phyloP scores from a whole-genome alignment of 2,113 vertebrate species.

The Hymenochirus boettgeri region DNA sequence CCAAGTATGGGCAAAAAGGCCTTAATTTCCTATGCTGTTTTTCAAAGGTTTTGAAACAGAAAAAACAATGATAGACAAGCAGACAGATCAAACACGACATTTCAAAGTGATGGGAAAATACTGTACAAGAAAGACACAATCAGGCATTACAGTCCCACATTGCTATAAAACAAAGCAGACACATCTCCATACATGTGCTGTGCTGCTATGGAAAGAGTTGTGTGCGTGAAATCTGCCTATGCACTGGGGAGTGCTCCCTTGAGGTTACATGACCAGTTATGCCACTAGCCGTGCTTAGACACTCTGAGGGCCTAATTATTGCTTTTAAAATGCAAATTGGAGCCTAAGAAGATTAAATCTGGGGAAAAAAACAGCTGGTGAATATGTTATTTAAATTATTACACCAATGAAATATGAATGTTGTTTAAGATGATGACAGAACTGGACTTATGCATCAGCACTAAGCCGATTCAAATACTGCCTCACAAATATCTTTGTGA shows the following conservation, averaged over 20 bases:
- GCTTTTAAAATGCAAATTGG: slow-evolving; percentile 99
- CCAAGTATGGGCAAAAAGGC: slow-evolving; percentile 23
- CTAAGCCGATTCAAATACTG: neutral
- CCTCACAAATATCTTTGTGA: too few relatives aligned
- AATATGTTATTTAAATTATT: slow-evolving; percentile 94
- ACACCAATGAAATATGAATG: slow-evolving; percentile 63
- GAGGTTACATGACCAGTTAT: slow-evolving; percentile 77
- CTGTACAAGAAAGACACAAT: slow-evolving; percentile 55
- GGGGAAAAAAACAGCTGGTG: slow-evolving; percentile 83
- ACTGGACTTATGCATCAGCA: slow-evolving; percentile 19
- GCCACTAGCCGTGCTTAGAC: slow-evolving; percentile 75
- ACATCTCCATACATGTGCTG: slow-evolving; percentile 62
- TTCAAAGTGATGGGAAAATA: slow-evolving; percentile 69
- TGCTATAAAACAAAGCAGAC: slow-evolving; percentile 62
- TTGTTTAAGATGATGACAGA: slow-evolving; percentile 54
- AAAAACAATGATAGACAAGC: slow-evolving; percentile 62
- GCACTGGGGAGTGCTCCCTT: slow-evolving; percentile 57
- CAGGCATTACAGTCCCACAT: slow-evolving; percentile 52
- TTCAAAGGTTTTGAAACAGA: neutral
- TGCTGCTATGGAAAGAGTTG: slow-evolving; percentile 59
- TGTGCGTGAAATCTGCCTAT: slow-evolving; percentile 57
- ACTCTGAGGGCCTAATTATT: slow-evolving; percentile 98
- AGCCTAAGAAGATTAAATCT: slow-evolving; percentile 85
- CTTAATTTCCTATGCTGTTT: neutral
- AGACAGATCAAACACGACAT: slow-evolving; percentile 74